Evolutionary conservation across 2,797 vertebrate species (phyloP), one percentile per base, ranked within the genome.

Genomic region (Takifugu rubripes): DNA sequence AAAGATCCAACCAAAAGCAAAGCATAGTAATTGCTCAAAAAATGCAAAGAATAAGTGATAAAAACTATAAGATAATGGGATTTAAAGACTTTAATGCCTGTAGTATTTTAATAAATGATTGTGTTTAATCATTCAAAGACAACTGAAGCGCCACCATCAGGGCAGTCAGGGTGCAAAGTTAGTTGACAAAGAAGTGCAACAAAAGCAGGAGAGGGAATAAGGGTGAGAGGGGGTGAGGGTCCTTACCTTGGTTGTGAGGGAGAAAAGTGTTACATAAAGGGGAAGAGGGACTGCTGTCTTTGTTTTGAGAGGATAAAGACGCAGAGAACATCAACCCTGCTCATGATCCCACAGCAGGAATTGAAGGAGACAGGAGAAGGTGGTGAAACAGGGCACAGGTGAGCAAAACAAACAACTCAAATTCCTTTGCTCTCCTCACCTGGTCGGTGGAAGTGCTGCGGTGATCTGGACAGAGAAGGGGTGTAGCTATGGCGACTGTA

Each of bases 361-460:
- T 15, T 44, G 25, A n/a, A 51, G 33, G 60, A 49, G 25, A 87
- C 79, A 85, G 54, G 29, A 46, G 45, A 27, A 31, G 44, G 77
- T 80, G 72, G 74, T 54, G 36, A 64, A 73, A 64, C 4, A 54
- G 44, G 49, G 26, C 46, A 50, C 44, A 56, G 5, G 43, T 60
- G 62, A 87, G 86, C 84, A 46, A 46, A 46, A 44, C 44, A 6
- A 45, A 46, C 5, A 46, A 17, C 16, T 21, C 16, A 21, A 17
- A 7, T 46, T n/a, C 2, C 21, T 21, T 4, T 0, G 9, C 0
- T 6, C 1, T 52, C 10, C 7, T 88, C 90, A 99, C 97, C 96
- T 66, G 97, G 97, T 84, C 95, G 89, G 86, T 98, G 97, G 78
- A 99, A 99, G 74, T 99, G 97, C 69, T 97, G 95, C 0, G 97